Evolutionary conservation across 2,888 invertebrate genomes (phyloP).

Genomic region (Oconnorella tubifera): DNA sequence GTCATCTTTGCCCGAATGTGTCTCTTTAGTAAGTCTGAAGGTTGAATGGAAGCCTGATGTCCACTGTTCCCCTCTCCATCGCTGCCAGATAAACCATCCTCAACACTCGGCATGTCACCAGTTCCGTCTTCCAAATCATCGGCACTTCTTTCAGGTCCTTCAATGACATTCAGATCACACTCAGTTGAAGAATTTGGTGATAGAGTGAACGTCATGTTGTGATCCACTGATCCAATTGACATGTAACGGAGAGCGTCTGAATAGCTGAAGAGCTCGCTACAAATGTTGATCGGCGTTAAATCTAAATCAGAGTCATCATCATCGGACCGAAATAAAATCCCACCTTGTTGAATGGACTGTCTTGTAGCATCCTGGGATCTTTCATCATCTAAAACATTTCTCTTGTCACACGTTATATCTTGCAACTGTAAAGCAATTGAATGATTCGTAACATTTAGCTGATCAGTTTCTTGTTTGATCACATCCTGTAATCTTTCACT

Average conservation of each 20-base stretch:
- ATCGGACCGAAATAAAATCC: not conserved
- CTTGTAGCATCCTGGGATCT: too few relatives aligned
- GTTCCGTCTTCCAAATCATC: not conserved
- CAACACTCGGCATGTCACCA: not conserved
- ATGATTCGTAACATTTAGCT: too few relatives aligned
- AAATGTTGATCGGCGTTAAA: not conserved
- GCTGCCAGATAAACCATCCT: conserved; percentile 6
- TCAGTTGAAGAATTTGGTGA: not conserved
- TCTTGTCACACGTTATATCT: too few relatives aligned
- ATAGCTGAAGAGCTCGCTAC: conserved; percentile 9
- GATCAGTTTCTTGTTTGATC: too few relatives aligned
- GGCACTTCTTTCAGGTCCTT: too few relatives aligned
- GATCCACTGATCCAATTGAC: not conserved
- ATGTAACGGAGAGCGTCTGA: conserved; percentile 11
- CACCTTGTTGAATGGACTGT: too few relatives aligned
- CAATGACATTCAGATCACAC: not conserved
- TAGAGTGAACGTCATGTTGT: conserved; percentile 9
- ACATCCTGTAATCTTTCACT: too few relatives aligned
- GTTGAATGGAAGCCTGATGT: too few relatives aligned
- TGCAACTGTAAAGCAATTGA: too few relatives aligned
- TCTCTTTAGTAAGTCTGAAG: too few relatives aligned
- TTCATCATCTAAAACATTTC: too few relatives aligned
- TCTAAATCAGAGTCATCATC: not conserved
- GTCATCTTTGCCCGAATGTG: too few relatives aligned
- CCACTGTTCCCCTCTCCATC: conserved; percentile 9